Evolutionary conservation across 2,113 vertebrate species (phyloP).

Genomic region (Ciconia boyciana): DNA sequence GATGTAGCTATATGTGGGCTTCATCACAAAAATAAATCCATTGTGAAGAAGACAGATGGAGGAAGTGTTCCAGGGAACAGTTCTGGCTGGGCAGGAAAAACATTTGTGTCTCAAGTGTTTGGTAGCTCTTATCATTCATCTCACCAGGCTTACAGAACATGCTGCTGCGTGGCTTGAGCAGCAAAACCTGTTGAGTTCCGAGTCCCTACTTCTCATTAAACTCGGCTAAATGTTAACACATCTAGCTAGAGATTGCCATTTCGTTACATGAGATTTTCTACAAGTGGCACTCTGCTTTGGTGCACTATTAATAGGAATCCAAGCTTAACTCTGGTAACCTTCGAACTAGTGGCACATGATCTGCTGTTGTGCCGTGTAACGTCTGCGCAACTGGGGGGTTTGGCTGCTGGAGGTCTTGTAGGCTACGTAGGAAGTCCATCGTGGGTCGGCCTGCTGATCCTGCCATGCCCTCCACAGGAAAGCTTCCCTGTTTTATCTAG

Average conservation of each 20-base stretch:
- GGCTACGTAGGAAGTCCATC: neutral
- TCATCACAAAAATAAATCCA: slow-evolving; percentile 57
- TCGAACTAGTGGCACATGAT: slow-evolving; percentile 40
- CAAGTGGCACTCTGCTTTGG: slow-evolving; percentile 40
- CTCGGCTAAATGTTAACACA: slow-evolving; percentile 64
- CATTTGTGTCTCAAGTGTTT: slow-evolving; percentile 34
- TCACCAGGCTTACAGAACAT: neutral
- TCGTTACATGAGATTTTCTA: neutral
- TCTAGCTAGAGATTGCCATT: slow-evolving; percentile 4
- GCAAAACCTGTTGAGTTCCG: slow-evolving; percentile 17
- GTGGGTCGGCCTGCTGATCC: neutral
- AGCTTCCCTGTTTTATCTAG: neutral
- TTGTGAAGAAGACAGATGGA: slow-evolving; percentile 58
- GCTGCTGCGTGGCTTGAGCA: neutral
- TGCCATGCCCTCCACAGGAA: neutral
- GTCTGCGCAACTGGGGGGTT: neutral
- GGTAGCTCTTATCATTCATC: slow-evolving; percentile 54
- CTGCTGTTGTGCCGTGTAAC: neutral
- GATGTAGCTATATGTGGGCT: neutral
- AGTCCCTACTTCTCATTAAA: neutral
- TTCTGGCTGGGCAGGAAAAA: slow-evolving; percentile 48
- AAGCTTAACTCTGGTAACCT: slow-evolving; percentile 60
- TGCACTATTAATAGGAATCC: slow-evolving; percentile 49
- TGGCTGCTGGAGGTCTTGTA: neutral
- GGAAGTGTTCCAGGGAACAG: slow-evolving; percentile 30